A percentile compares a stretch with the other conserved stretches of the same genome.
Conservation (phyloP, 2,888 invertebrate species). For the Orgyia antiqua region DNA sequence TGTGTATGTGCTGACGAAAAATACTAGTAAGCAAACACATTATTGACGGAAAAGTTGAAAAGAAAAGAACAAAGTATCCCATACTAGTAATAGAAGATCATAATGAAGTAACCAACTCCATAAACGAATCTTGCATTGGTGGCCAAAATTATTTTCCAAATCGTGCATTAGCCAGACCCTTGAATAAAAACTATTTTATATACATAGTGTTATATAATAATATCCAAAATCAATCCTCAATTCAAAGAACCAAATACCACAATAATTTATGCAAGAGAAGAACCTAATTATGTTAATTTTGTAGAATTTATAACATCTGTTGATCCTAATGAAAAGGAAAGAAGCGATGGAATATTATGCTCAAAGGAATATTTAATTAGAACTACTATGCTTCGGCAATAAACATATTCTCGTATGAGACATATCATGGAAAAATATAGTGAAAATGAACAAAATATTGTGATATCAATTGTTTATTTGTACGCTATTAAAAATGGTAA, state of each 20-base stretch:
- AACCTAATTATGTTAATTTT: neutral
- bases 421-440: too few relatives aligned
- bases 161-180: neutral
- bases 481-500: too few relatives aligned
- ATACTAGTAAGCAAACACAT: neutral
- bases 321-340: too few relatives aligned
- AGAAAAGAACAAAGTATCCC: neutral
- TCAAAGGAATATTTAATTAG: too few relatives aligned
- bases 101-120: neutral
- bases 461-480: too few relatives aligned
- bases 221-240: too few relatives aligned
- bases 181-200: neutral
- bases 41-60: neutral
- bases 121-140: neutral
- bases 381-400: too few relatives aligned
- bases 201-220: neutral
- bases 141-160: neutral
- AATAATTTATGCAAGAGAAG: neutral
- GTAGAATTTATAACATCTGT: too few relatives aligned
- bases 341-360: neutral
- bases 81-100: neutral
- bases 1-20: neutral
- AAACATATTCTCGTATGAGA: too few relatives aligned
- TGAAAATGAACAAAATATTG: too few relatives aligned
- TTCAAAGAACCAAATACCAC: neutral